Percentiles rank a stretch among this genome's conserved stretches.
phyloP scores from a whole-genome alignment of 1,140 invertebrate genomes.

The Rhynchophorus ferrugineus region DNA sequence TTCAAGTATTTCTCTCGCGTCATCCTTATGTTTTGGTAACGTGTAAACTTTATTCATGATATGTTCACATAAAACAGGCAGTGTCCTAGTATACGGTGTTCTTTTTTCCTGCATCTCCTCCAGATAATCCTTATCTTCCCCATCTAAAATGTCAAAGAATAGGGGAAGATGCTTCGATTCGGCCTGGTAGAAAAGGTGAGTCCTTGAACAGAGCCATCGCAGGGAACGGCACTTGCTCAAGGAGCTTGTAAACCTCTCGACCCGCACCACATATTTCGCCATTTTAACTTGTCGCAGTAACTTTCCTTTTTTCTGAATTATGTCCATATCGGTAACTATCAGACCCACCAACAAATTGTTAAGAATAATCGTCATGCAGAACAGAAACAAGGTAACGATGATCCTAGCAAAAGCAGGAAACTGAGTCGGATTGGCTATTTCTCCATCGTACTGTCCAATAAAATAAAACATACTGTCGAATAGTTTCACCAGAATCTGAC shows the following conservation, averaged over 20 bases:
- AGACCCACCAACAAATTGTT: slow-evolving; percentile 27
- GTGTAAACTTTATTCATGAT: slow-evolving; percentile 6
- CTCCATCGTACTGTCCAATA: slow-evolving; percentile 24
- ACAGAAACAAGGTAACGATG: slow-evolving; percentile 23
- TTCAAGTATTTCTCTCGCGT: slow-evolving; percentile 11
- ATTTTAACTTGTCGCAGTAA: slow-evolving; percentile 23
- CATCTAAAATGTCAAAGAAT: slow-evolving; percentile 6
- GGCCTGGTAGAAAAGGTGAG: not conserved
- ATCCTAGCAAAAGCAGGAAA: slow-evolving; percentile 24
- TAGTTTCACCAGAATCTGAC: slow-evolving; percentile 16
- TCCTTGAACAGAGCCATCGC: not conserved
- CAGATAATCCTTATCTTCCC: slow-evolving; percentile 4
- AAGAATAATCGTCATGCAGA: slow-evolving; percentile 29
- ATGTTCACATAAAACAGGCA: slow-evolving; percentile 8
- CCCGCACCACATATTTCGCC: slow-evolving; percentile 19
- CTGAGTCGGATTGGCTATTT: slow-evolving; percentile 5
- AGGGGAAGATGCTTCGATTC: not conserved
- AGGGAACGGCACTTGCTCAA: not conserved
- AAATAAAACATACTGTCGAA: slow-evolving; percentile 26
- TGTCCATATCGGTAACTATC: slow-evolving; percentile 27
- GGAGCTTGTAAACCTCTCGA: slow-evolving; percentile 14
- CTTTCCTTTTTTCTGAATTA: slow-evolving; percentile 23
- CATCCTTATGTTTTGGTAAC: slow-evolving; percentile 1
- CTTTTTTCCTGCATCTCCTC: slow-evolving; percentile 6
- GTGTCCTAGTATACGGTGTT: not conserved